Percentiles rank a stretch among this genome's conserved stretches.
Conservation (phyloP, 1,140 invertebrate genomes). For the Meloidogyne exigua region DNA sequence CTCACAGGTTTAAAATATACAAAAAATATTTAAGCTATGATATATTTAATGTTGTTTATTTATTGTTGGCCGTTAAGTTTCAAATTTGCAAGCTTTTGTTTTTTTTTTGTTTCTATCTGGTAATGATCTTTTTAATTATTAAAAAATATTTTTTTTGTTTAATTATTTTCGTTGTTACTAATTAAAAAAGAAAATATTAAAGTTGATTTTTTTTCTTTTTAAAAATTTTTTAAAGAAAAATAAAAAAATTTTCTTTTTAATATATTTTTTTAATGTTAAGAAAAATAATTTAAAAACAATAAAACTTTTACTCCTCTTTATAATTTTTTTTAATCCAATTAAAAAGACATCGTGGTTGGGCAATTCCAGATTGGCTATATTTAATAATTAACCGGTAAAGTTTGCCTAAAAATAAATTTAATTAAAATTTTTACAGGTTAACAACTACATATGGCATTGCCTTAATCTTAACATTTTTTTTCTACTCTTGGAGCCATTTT, state of each 20-base stretch:
- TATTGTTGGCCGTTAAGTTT: neutral
- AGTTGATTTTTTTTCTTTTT: neutral
- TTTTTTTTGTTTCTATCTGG: neutral
- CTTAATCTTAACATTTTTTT: no score
- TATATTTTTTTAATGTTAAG: no score
- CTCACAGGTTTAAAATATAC: neutral
- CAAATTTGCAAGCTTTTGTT: neutral
- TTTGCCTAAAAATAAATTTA: constrained; percentile 9
- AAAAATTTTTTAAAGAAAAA: neutral
- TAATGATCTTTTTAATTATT: neutral
- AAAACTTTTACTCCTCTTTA: neutral
- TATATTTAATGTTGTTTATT: neutral
- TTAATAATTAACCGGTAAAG: constrained; percentile 11
- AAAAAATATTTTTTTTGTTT: neutral
- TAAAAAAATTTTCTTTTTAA: no score
- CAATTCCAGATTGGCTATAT: neutral
- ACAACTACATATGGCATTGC: no score
- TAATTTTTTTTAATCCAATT: neutral
- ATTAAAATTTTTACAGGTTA: neutral
- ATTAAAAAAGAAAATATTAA: neutral
- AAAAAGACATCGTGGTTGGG: neutral
- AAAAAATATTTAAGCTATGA: neutral
- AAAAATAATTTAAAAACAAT: no score
- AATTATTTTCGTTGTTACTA: neutral
- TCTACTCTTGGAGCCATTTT: no score